Evolutionary conservation across 2,888 invertebrate species (phyloP).

Genomic region (Sinotaia quadrata): DNA sequence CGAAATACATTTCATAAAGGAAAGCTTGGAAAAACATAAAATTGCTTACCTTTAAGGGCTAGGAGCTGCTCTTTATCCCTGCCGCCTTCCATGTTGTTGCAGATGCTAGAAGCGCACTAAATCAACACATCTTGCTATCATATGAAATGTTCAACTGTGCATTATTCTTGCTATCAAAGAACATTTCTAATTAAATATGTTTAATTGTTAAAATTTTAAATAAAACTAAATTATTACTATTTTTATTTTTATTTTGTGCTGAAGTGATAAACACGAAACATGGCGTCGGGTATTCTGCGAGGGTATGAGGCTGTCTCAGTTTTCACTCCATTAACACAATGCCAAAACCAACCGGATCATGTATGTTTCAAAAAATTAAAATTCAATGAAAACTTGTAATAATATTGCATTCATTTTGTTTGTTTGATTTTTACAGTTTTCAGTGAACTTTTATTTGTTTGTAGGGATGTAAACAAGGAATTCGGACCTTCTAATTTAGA

Average conservation of each 20-base stretch:
- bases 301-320: conserved; percentile 39
- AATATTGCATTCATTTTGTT: no score
- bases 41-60: conserved; percentile 61
- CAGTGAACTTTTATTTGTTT: no score
- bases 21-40: not conserved
- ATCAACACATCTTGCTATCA: no score
- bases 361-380: no score
- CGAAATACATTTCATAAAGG: no score
- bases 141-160: not conserved
- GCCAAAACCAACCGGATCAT: conserved; percentile 43
- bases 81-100: conserved; percentile 57
- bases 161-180: not conserved
- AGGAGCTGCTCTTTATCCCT: conserved; percentile 63
- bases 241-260: conserved; percentile 24
- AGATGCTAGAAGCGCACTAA: no score
- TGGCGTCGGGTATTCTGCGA: conserved; percentile 45
- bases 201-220: not conserved
- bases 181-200: not conserved
- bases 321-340: conserved; percentile 29
- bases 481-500: no score
- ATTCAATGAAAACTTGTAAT: no score
- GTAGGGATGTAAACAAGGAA: no score
- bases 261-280: conserved; percentile 40
- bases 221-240: not conserved
- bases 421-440: no score